These are phyloP conservation scores for Netelia melanura DNA, from an alignment of 2,888 invertebrate species.

Conservation along the genomic window DNA sequence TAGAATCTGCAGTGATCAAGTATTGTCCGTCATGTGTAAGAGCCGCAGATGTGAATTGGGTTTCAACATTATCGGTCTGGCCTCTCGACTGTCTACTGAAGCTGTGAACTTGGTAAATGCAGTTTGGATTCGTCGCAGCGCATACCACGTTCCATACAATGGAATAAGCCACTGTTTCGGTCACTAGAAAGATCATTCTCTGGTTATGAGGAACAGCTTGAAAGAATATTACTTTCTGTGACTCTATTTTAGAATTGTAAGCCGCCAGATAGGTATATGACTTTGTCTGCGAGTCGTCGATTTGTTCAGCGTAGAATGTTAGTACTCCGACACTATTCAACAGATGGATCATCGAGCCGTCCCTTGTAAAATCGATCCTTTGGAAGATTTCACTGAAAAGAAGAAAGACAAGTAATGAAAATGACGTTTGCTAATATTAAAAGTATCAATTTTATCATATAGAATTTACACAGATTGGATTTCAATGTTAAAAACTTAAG, in stretches of 20 bases:
- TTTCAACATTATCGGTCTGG: slow-evolving; percentile 73
- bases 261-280: slow-evolving; percentile 68
- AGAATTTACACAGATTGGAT: too few relatives aligned
- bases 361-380: slow-evolving; percentile 72
- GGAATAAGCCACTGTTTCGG: slow-evolving; percentile 75
- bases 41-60: slow-evolving; percentile 76
- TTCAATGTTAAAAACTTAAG: too few relatives aligned
- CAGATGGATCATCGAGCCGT: slow-evolving; percentile 75
- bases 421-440: too few relatives aligned
- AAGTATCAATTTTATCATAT: neutral
- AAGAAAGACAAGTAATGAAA: neutral
- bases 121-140: slow-evolving; percentile 15
- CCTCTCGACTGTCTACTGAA: slow-evolving; percentile 74
- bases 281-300: neutral
- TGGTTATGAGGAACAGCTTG: slow-evolving; percentile 71
- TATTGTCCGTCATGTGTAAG: slow-evolving; percentile 84
- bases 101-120: slow-evolving; percentile 69
- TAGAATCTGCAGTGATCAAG: slow-evolving; percentile 84
- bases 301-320: slow-evolving; percentile 62
- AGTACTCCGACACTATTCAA: slow-evolving; percentile 79
- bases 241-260: slow-evolving; percentile 75
- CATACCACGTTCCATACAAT: slow-evolving; percentile 73
- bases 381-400: slow-evolving; percentile 65
- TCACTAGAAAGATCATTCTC: slow-evolving; percentile 80
- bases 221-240: slow-evolving; percentile 76